phyloP scores from a whole-genome alignment of 2,888 invertebrate genomes.

The Epirrhoe alternata region DNA sequence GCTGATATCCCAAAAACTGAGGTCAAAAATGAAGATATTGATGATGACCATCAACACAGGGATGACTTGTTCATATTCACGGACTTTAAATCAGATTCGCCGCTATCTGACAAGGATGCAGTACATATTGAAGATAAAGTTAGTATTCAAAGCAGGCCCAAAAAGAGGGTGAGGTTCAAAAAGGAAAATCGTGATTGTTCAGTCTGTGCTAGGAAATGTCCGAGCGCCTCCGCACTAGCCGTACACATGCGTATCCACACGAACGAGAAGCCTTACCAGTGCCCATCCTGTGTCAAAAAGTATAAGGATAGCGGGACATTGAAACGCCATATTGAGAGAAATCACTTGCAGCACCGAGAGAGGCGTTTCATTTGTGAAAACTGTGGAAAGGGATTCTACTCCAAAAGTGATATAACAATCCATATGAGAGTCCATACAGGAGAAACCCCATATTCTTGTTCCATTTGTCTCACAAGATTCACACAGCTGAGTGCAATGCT shows the following conservation, averaged over 20 bases:
- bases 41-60: constrained; percentile 42
- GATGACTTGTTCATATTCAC: constrained; percentile 31
- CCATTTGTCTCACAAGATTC: constrained; percentile 63
- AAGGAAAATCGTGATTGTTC: constrained; percentile 50
- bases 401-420: constrained; percentile 63
- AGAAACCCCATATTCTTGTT: constrained; percentile 72
- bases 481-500: constrained; percentile 65
- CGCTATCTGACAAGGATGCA: constrained; percentile 4
- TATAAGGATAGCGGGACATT: constrained; percentile 66
- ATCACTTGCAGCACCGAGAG: constrained; percentile 58
- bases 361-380: constrained; percentile 69
- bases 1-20: constrained; percentile 46
- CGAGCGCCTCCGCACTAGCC: constrained; percentile 57
- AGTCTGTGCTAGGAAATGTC: constrained; percentile 58
- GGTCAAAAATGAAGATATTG: constrained; percentile 56
- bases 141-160: constrained; percentile 30
- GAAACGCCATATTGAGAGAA: constrained; percentile 64
- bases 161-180: constrained; percentile 47
- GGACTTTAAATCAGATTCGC: constrained; percentile 15
- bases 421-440: constrained; percentile 74
- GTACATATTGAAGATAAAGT: not conserved
- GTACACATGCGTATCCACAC: constrained; percentile 69
- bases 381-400: constrained; percentile 72
- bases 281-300: constrained; percentile 64
- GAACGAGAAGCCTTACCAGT: constrained; percentile 61